Base-by-base conservation (phyloP, 2,888 invertebrate species). In the Therioaphis trifolii region DNA sequence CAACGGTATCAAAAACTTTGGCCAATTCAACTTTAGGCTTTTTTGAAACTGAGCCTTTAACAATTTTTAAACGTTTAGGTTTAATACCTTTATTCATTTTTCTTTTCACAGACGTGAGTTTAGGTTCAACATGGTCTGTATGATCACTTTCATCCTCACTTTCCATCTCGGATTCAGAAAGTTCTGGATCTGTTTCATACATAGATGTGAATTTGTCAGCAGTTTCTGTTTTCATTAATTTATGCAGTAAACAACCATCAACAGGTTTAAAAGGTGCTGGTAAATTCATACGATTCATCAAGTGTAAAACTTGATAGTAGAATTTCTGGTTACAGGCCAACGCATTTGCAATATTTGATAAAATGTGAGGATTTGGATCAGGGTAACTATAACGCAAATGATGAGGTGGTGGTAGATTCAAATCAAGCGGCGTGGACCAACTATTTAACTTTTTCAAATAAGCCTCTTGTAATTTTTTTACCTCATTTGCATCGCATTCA, bases 281-380 rank as follows among this genome's bases (percentile, higher is more conserved):
- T 74, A 98, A 89, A 88, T 94, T 95, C 96, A 98, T 96, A 89
- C 94, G 95, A 88, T 98, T 98, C 97, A 98, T 97, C 78, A 98
- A 90, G 89, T 98, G 97, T 71, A 98, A 88, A 14, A 94, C 92
- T 87, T 91, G 91, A 0, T 92, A 93, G 88, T 98, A 98, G 88
- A 98, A 95, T 87, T 93, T 92, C 79, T 94, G 94, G 86, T 95
- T 93, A 21, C 91, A 91, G 82, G 93, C 91, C 84, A 98, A 89
- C 40, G 93, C 92, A 88, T 93, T 91, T 5, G 93, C 91, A 85
- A 98, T 96, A 87, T 95, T 95, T 80, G 93, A 91, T 66, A 95
- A 90, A 66, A 93, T 94, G 79, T 91, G 91, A 58, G 92, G 91
- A 78, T 92, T 93, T 12, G 95, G 92, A 80, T 93, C 91, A 18